Evolutionary conservation across 2,113 vertebrate species (phyloP).

Genomic region (Alethe diademata): DNA sequence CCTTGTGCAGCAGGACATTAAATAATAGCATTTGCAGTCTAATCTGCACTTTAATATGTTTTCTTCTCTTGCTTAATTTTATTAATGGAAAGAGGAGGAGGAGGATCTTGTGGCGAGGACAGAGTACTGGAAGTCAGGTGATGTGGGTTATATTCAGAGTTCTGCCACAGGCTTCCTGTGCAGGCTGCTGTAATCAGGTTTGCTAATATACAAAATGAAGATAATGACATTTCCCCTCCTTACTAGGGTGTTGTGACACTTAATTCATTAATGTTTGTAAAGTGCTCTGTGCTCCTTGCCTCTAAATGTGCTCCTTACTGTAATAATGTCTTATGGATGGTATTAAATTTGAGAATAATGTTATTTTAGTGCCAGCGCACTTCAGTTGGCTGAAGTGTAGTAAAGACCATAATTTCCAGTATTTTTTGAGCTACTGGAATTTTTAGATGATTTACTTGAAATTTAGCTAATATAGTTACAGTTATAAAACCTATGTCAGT

Average conservation of each 20-base stretch:
- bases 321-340: constrained; percentile 12
- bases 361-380: neutral
- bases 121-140: constrained; percentile 60
- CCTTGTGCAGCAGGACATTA: neutral
- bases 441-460: constrained; percentile 50
- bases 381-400: neutral
- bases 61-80: constrained; percentile 41
- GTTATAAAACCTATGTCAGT: neutral
- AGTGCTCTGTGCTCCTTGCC: constrained; percentile 29
- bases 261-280: constrained; percentile 63
- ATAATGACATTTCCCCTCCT: constrained; percentile 47
- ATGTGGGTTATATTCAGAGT: constrained; percentile 25
- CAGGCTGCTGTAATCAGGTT: constrained; percentile 48
- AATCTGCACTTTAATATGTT: constrained; percentile 19
- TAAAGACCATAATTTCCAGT: constrained; percentile 24
- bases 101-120: neutral
- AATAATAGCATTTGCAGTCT: constrained; percentile 19
- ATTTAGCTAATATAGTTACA: neutral
- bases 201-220: constrained; percentile 35
- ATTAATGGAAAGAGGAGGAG: constrained; percentile 49
- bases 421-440: constrained; percentile 59
- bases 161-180: constrained; percentile 58
- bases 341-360: constrained; percentile 42
- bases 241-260: constrained; percentile 45
- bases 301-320: constrained; percentile 29